phyloP scores from a whole-genome alignment of 92 coral and sea anemone genomes.

The Palythoa grandiflora region DNA sequence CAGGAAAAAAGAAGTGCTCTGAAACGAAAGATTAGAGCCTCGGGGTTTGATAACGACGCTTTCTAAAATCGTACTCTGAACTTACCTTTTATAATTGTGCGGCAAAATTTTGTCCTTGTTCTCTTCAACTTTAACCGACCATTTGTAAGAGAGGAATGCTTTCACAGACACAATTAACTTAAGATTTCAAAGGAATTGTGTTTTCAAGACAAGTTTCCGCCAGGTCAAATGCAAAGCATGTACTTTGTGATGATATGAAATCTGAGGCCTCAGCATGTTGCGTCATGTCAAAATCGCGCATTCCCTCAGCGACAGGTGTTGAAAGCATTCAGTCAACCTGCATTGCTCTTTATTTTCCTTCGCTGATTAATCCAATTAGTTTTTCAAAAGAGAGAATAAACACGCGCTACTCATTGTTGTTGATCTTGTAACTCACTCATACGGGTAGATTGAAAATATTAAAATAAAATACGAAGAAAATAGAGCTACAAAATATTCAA shows the following conservation, averaged over 20 bases:
- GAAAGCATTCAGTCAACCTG: slow-evolving; percentile 16
- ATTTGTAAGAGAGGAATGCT: slow-evolving; percentile 3
- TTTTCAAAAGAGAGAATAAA: not conserved
- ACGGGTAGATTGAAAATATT: not conserved
- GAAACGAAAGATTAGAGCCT: not conserved
- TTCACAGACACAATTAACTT: slow-evolving; percentile 13
- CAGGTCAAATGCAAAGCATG: slow-evolving; percentile 33
- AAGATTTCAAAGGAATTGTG: slow-evolving; percentile 40
- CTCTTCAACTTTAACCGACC: not conserved
- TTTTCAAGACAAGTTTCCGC: slow-evolving; percentile 22
- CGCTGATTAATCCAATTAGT: slow-evolving; percentile 21
- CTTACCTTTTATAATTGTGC: not conserved
- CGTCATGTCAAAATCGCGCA: slow-evolving; percentile 4
- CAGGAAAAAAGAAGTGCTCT: not conserved
- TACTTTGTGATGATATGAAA: slow-evolving; percentile 24
- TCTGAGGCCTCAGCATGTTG: slow-evolving; percentile 10
- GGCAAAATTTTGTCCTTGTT: not conserved
- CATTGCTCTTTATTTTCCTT: not conserved
- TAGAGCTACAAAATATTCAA: too few species aligned
- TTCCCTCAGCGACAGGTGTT: slow-evolving; percentile 16
- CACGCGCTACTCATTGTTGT: not conserved
- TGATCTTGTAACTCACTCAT: not conserved
- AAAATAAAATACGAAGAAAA: not conserved
- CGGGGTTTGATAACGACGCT: not conserved
- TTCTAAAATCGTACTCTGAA: not conserved